A percentile compares a stretch with the other conserved stretches of the same genome.
Conservation (phyloP, 2,797 vertebrate species). For the Chelidonichthys spinosus region DNA sequence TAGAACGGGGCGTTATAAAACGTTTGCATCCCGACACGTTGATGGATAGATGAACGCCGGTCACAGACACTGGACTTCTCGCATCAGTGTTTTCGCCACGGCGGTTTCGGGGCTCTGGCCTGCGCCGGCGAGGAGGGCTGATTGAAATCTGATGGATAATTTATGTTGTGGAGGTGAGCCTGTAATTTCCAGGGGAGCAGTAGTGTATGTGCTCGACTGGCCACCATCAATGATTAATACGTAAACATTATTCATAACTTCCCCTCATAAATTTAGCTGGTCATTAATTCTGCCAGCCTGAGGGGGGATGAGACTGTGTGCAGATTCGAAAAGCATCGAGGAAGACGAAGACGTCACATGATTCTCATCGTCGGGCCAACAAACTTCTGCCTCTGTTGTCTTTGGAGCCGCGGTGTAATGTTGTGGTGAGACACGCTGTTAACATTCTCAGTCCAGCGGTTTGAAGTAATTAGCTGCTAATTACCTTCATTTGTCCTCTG, state of each 20-base stretch:
- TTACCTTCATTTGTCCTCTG: slow-evolving; percentile 52
- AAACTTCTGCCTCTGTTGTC: slow-evolving; percentile 24
- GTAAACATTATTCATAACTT: slow-evolving; percentile 79
- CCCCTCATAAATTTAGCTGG: slow-evolving; percentile 65
- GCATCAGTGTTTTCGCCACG: slow-evolving; percentile 22
- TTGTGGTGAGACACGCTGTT: slow-evolving; percentile 52
- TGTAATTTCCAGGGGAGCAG: slow-evolving; percentile 70
- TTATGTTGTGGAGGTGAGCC: slow-evolving; percentile 66
- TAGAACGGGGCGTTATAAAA: background rate
- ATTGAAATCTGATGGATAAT: slow-evolving; percentile 74
- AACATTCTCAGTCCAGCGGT: slow-evolving; percentile 60
- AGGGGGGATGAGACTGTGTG: background rate
- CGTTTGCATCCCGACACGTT: background rate
- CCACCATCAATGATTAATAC: slow-evolving; percentile 78
- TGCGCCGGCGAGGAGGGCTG: slow-evolving; percentile 1
- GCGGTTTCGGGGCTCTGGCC: slow-evolving; percentile 9
- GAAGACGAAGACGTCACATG: background rate
- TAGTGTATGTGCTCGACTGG: slow-evolving; percentile 56
- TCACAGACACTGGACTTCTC: slow-evolving; percentile 6
- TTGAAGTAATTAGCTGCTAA: slow-evolving; percentile 63
- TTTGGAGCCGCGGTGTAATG: slow-evolving; percentile 20
- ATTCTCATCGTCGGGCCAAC: background rate
- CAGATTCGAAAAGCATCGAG: background rate
- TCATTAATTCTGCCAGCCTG: slow-evolving; percentile 49
- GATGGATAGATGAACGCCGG: background rate